phyloP scores from a whole-genome alignment of 1,140 invertebrate species.

The Medauroidea extradentata region DNA sequence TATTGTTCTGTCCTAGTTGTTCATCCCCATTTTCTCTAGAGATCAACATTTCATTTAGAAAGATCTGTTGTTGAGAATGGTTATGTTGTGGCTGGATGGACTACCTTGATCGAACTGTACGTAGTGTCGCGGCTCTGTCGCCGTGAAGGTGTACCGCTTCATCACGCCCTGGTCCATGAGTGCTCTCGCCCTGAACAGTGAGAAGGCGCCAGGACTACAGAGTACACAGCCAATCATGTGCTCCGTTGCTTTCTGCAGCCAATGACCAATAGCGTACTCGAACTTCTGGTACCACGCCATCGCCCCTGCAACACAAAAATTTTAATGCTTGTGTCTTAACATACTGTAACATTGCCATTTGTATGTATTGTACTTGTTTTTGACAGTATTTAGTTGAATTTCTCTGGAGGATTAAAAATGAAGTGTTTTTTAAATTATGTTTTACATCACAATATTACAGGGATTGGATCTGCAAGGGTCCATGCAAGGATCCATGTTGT shows the following conservation, averaged over 20 bases:
- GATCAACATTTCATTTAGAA: too few relatives aligned
- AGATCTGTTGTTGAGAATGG: too few relatives aligned
- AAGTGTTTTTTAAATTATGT: neutral
- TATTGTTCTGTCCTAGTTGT: too few relatives aligned
- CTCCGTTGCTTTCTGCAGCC: conserved; percentile 63
- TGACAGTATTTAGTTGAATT: neutral
- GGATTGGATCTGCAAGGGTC: neutral
- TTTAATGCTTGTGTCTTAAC: neutral
- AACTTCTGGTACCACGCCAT: conserved; percentile 65
- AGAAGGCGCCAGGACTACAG: conserved; percentile 60
- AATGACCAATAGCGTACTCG: conserved; percentile 63
- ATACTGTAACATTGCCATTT: neutral
- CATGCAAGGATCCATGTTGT: too few relatives aligned
- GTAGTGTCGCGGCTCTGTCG: conserved; percentile 53
- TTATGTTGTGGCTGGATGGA: too few relatives aligned
- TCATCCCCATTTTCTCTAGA: too few relatives aligned
- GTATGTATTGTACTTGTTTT: neutral
- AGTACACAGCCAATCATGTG: conserved; percentile 63
- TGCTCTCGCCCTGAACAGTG: conserved; percentile 52
- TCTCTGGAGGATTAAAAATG: neutral
- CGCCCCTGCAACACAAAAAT: conserved; percentile 34
- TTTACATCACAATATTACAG: neutral
- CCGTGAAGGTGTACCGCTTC: conserved; percentile 51
- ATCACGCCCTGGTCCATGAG: conserved; percentile 61
- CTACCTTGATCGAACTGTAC: conserved; percentile 60